Base-by-base conservation (phyloP, 2,797 vertebrate genomes). In the Buphagus erythrorhynchus region DNA sequence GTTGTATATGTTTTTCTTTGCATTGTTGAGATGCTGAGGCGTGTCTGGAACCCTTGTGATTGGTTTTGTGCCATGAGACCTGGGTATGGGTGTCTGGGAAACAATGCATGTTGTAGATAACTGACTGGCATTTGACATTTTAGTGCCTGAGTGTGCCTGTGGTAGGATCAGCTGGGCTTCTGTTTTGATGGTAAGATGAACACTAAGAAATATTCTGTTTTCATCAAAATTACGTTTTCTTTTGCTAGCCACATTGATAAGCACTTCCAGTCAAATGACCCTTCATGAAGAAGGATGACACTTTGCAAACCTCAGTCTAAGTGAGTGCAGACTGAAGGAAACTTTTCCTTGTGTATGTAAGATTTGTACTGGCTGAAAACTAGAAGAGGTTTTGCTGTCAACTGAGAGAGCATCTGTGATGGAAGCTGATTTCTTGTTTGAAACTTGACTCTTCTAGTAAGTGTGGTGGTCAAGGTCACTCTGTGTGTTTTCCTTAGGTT, bases 371-470 rank as follows among this genome's bases (percentile, higher is more conserved):
- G 35, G 21, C 31, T 77, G 35, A 71, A 66, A 76, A 28, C 29
- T 35, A 33, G 18, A 16, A 33, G 16, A 29, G 9, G 4, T 63
- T 82, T 63, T 73, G 16, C 9, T 79, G 31, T 85, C 31, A 66
- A 1, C 2, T 46, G 62, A 58, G 31, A 52, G 21, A 43, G 79
- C 48, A 46, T 52, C 36, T 46, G 40, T 42, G 21, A 17, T 55
- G 35, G 28, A 88, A 73, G 17, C 46, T 36, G 63, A n/a, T 92
- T 74, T 88, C 33, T 59, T 49, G n/a, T 57, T 69, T 61, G 54
- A 66, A 88, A 84, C 29, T 31, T 73, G 57, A 31, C 20, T 76
- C 42, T 71, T 20, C 15, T 63, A 49, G 2, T 40, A 29, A 73
- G 16, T 35, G 29, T 57, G 15, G 6, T 66, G 29, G 6, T 69